Percentiles rank a stretch among this genome's conserved stretches.
Evolutionary conservation across 2,797 vertebrate genomes (phyloP).

Genomic region (Xenentodon cancila): DNA sequence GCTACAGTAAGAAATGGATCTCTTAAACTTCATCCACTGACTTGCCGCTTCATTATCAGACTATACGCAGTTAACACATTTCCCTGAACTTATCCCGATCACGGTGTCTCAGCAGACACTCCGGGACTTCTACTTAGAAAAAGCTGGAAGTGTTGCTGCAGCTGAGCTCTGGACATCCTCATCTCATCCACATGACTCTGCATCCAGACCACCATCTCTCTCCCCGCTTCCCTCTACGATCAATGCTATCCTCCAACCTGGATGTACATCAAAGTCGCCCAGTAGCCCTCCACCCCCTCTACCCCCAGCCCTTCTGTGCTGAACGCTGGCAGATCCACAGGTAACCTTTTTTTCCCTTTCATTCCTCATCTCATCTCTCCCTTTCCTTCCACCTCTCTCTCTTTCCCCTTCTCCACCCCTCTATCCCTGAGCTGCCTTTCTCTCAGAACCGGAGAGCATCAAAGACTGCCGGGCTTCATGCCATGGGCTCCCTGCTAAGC

Average conservation of each 20-base stretch:
- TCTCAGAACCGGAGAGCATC: constrained; percentile 74
- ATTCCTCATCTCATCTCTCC: constrained; percentile 71
- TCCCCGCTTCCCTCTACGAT: constrained; percentile 57
- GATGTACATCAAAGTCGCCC: constrained; percentile 78
- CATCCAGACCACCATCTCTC: constrained; percentile 33
- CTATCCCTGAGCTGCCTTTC: constrained; percentile 35
- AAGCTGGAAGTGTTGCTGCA: constrained; percentile 51
- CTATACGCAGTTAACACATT: constrained; percentile 47
- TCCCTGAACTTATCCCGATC: constrained; percentile 53
- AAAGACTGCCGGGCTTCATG: constrained; percentile 85
- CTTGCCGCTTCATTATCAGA: constrained; percentile 45
- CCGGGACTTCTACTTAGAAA: constrained; percentile 24
- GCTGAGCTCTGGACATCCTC: constrained; percentile 48
- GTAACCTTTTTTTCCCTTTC: constrained; percentile 82
- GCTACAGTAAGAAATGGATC: constrained; percentile 54
- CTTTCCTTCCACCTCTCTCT: constrained; percentile 30
- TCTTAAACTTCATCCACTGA: constrained; percentile 64
- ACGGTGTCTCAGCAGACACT: constrained; percentile 27
- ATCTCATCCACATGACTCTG: constrained; percentile 51
- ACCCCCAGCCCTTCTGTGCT: constrained; percentile 43
- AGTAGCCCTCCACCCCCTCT: constrained; percentile 30
- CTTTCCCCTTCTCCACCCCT: constrained; percentile 10
- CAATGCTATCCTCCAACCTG: constrained; percentile 79
- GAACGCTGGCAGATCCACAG: constrained; percentile 80
- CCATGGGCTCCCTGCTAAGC: constrained; percentile 76